A percentile compares a stretch with the other conserved stretches of the same genome.
Evolutionary conservation across 1,140 invertebrate species (phyloP).

Genomic region (Nomia melanderi): DNA sequence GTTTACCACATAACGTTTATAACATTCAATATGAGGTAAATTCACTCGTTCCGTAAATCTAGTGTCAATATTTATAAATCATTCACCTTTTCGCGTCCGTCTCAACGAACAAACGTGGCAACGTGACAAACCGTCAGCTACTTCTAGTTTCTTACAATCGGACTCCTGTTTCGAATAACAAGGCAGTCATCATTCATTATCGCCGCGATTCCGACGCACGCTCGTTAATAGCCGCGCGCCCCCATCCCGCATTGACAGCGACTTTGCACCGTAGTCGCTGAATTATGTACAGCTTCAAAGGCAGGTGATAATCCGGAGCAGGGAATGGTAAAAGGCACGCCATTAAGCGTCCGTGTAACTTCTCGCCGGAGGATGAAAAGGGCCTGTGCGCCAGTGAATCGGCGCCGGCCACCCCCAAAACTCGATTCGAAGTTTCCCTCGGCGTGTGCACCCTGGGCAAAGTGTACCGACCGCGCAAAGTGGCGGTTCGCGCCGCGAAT

Average conservation of each 20-base stretch:
- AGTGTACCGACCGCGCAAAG: constrained; percentile 29
- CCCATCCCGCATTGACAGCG: no score
- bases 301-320: constrained; percentile 49
- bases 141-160: background rate
- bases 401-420: constrained; percentile 19
- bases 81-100: no score
- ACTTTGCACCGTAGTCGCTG: background rate
- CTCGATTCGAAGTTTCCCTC: constrained; percentile 47
- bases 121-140: background rate
- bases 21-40: no score
- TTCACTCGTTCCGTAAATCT: no score
- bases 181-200: constrained; percentile 12
- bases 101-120: background rate
- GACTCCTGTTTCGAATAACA: background rate
- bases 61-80: no score
- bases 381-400: constrained; percentile 13
- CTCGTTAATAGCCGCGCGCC: constrained; percentile 3
- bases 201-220: background rate
- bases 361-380: constrained; percentile 40
- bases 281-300: constrained; percentile 49
- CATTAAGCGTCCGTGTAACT: constrained; percentile 53
- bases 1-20: no score
- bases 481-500: constrained; percentile 11
- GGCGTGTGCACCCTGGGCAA: background rate
- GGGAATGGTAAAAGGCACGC: constrained; percentile 49